phyloP scores from a whole-genome alignment of 1,140 invertebrate species.

The Augochlora pura region DNA sequence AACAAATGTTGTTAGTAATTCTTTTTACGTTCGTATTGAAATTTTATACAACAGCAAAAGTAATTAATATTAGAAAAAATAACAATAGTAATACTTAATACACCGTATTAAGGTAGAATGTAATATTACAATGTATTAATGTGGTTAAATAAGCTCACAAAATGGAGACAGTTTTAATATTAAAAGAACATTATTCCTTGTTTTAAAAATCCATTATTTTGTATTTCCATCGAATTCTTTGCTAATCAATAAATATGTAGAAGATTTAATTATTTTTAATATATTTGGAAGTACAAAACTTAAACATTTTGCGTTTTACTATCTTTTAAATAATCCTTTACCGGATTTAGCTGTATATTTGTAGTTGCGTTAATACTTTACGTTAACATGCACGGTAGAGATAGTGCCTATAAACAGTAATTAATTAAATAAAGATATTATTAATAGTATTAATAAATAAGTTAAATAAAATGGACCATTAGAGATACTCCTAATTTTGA shows the following conservation, averaged over 20 bases:
- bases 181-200: background rate
- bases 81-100: background rate
- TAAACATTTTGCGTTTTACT: no score
- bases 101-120: background rate
- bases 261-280: constrained; percentile 31
- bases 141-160: constrained; percentile 6
- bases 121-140: constrained; percentile 16
- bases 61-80: background rate
- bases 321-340: background rate
- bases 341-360: background rate
- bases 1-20: constrained; percentile 17
- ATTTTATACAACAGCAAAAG: background rate
- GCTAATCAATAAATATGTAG: background rate
- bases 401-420: constrained; percentile 10
- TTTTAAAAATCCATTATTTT: background rate
- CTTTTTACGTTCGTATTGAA: background rate
- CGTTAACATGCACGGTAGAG: constrained; percentile 11
- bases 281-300: background rate
- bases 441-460: constrained; percentile 24
- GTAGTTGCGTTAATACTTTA: constrained; percentile 3
- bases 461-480: constrained; percentile 12
- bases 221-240: background rate
- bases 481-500: background rate
- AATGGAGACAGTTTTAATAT: background rate
- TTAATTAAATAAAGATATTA: constrained; percentile 24